Evolutionary conservation across 2,888 invertebrate species (phyloP).

Genomic region (Campoplex nolae): DNA sequence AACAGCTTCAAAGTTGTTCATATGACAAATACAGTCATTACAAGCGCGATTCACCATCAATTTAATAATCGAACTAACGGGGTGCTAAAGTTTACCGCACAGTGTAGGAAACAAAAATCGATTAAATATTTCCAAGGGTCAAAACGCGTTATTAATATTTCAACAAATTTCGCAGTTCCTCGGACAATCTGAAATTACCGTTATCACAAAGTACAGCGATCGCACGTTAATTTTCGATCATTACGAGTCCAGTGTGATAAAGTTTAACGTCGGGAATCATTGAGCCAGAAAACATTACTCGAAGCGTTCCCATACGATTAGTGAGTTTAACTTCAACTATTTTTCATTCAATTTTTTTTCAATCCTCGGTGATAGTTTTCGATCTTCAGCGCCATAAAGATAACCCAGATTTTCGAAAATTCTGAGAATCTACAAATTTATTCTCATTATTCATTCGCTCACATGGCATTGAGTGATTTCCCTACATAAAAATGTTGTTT

Average conservation of each 20-base stretch:
- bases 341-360: not conserved
- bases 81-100: not conserved
- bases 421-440: not conserved
- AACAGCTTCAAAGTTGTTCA: too few species aligned
- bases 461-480: not conserved
- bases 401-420: not conserved
- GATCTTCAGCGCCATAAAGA: too few species aligned
- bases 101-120: not conserved
- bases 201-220: constrained; percentile 24
- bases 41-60: not conserved
- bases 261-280: constrained; percentile 1
- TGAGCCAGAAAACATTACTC: not conserved
- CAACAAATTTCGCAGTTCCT: constrained; percentile 12
- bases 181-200: constrained; percentile 28
- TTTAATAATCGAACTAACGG: not conserved
- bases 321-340: not conserved
- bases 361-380: not conserved
- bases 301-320: not conserved
- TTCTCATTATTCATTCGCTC: not conserved
- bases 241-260: constrained; percentile 34
- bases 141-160: constrained; percentile 42
- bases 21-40: not conserved
- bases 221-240: constrained; percentile 19
- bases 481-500: not conserved
- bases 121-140: constrained; percentile 18